Conservation (phyloP, 2,797 vertebrate genomes). For the Carduelis carduelis region DNA sequence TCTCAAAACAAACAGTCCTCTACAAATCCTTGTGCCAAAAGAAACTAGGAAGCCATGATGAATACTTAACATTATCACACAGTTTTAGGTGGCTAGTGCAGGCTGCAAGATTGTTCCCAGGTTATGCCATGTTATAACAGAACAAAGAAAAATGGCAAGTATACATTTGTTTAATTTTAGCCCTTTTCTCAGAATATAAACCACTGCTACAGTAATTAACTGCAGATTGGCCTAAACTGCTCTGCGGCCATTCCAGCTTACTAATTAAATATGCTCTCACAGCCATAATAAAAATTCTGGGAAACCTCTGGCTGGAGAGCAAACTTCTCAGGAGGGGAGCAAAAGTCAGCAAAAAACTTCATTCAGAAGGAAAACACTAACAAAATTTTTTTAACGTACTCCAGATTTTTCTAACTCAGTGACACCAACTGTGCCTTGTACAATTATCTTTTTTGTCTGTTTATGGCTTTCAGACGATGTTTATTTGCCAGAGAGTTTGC, state of each 20-base stretch:
- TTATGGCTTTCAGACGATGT: background rate
- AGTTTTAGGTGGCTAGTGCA: background rate
- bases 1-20: background rate
- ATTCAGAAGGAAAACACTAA: constrained; percentile 54
- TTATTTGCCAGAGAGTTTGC: background rate
- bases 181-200: constrained; percentile 60
- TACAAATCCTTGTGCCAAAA: background rate
- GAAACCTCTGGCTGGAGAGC: constrained; percentile 61
- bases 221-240: constrained; percentile 27
- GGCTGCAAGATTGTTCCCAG: background rate
- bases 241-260: constrained; percentile 35
- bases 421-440: background rate
- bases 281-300: constrained; percentile 64
- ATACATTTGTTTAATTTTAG: constrained; percentile 54
- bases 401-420: constrained; percentile 24
- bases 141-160: constrained; percentile 34
- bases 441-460: background rate
- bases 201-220: constrained; percentile 56
- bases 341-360: constrained; percentile 38
- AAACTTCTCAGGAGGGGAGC: constrained; percentile 6
- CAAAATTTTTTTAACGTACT: background rate
- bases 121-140: background rate
- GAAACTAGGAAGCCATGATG: background rate
- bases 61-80: background rate
- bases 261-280: constrained; percentile 68